These are phyloP conservation scores for Drosophila monieri DNA, from an alignment of 2,888 invertebrate species.

Conservation along the genomic window DNA sequence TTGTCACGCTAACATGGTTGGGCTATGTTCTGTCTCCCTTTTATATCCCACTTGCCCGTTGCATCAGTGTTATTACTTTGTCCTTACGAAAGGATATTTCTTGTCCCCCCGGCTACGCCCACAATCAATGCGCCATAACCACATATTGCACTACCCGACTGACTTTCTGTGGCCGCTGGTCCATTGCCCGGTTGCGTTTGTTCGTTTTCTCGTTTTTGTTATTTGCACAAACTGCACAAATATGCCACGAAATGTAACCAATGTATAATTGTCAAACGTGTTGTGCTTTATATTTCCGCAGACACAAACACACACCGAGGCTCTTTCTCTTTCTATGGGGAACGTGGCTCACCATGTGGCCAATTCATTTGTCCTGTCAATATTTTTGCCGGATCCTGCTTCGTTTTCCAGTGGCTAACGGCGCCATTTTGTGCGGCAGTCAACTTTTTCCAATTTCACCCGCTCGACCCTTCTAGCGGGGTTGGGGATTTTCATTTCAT, in stretches of 20 bases:
- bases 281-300: constrained; percentile 64
- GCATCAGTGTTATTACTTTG: constrained; percentile 49
- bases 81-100: constrained; percentile 22
- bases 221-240: constrained; percentile 68
- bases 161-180: constrained; percentile 45
- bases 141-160: constrained; percentile 53
- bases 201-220: constrained; percentile 37
- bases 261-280: constrained; percentile 79
- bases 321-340: constrained; percentile 3
- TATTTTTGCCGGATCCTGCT: constrained; percentile 31
- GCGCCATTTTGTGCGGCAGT: constrained; percentile 61
- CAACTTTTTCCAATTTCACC: constrained; percentile 57
- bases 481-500: constrained; percentile 45
- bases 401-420: constrained; percentile 27
- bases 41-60: constrained; percentile 16
- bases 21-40: constrained; percentile 41
- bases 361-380: constrained; percentile 65
- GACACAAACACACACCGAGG: constrained; percentile 27
- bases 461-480: constrained; percentile 41
- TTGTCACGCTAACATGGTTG: constrained; percentile 75
- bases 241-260: constrained; percentile 73
- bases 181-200: constrained; percentile 12
- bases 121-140: constrained; percentile 56
- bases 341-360: constrained; percentile 42
- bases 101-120: constrained; percentile 13